Percentiles rank a stretch among this genome's conserved stretches.
Evolutionary conservation across 2,113 vertebrate genomes (phyloP).

Genomic region (Sus scrofa): T2T-Sscrofa CM000818.6:20870001-20870500

Average conservation of each 20-base stretch:
- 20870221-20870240: not conserved
- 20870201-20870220: not conserved
- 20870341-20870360: not conserved
- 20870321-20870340: not conserved
- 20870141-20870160: not conserved
- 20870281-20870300: not conserved
- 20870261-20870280: not conserved
- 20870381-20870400: too few species aligned
- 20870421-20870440: too few species aligned
- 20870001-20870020: not conserved
- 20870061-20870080: not conserved
- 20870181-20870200: not conserved
- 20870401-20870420: too few species aligned
- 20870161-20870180: not conserved
- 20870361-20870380: too few species aligned
- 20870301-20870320: not conserved
- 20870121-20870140: not conserved
- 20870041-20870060: not conserved
- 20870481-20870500: too few species aligned
- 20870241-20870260: not conserved
- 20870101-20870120: not conserved
- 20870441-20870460: too few species aligned
- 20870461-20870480: too few species aligned
- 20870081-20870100: not conserved
- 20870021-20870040: too few species aligned